Conservation (phyloP, 2,888 invertebrate genomes). For the Hedychridium roseum region DNA sequence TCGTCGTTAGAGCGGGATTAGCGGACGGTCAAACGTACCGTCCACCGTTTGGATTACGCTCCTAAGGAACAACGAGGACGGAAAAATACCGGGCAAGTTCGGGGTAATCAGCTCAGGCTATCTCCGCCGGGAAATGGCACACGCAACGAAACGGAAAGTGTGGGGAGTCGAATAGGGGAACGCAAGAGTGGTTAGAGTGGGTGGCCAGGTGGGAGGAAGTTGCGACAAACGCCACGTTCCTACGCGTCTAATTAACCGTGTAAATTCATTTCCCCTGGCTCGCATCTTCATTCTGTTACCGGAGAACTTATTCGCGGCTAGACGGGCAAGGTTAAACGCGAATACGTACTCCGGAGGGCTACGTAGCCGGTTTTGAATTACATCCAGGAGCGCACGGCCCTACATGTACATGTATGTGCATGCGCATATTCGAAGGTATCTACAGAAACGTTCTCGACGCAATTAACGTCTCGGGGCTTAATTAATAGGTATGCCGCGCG, state of each 20-base stretch:
- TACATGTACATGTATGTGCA: conserved; percentile 5
- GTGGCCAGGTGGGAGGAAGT: too few species aligned
- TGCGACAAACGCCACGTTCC: neutral
- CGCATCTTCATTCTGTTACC: conserved; percentile 12
- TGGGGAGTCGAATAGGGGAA: neutral
- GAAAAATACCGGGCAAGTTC: too few species aligned
- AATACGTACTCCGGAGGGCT: too few species aligned
- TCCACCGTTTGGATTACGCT: too few species aligned
- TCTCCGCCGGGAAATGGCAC: too few species aligned
- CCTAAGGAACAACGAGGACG: too few species aligned
- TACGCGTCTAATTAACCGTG: conserved; percentile 20
- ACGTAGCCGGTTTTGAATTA: too few species aligned
- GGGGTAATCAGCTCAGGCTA: too few species aligned
- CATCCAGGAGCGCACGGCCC: conserved; percentile 2
- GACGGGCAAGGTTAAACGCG: conserved; percentile 28
- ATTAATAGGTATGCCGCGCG: conserved; percentile 43
- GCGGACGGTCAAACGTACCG: too few species aligned
- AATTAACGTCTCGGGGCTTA: conserved; percentile 49
- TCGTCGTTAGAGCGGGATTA: too few species aligned
- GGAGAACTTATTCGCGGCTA: conserved; percentile 11
- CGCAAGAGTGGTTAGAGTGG: neutral
- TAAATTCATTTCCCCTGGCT: conserved; percentile 15
- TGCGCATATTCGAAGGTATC: too few species aligned
- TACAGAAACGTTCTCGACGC: conserved; percentile 38
- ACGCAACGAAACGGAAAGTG: neutral